These are phyloP conservation scores for Caenorhabditis sp. DNA, from an alignment of 2,888 invertebrate species.

Conservation along the genomic window DNA sequence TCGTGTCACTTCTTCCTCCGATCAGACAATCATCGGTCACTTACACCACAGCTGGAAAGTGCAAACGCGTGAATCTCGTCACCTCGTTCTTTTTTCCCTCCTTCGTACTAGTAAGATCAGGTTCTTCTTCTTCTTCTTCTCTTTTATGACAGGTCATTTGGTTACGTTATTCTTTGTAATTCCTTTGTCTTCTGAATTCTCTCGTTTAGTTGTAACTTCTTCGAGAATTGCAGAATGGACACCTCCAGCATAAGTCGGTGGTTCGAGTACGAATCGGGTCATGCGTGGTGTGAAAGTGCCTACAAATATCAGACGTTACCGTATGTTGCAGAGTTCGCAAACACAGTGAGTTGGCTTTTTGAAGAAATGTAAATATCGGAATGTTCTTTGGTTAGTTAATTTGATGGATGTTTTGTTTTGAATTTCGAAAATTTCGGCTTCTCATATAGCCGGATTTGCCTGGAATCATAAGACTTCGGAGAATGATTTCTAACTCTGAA, in stretches of 20 bases:
- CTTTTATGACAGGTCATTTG: constrained; percentile 30
- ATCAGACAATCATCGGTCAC: constrained; percentile 26
- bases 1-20: neutral
- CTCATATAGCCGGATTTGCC: neutral
- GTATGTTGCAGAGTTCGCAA: constrained; percentile 81
- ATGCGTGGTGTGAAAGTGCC: constrained; percentile 81
- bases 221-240: constrained; percentile 25
- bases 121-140: constrained; percentile 30
- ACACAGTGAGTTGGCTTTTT: constrained; percentile 70
- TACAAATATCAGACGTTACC: constrained; percentile 82
- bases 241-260: constrained; percentile 59
- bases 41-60: constrained; percentile 24
- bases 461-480: neutral
- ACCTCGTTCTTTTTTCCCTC: constrained; percentile 7
- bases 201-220: neutral
- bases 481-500: no score
- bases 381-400: constrained; percentile 1
- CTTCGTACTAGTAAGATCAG: constrained; percentile 36
- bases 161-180: constrained; percentile 21
- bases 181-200: constrained; percentile 1
- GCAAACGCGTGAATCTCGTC: constrained; percentile 43
- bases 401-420: neutral
- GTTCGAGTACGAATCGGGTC: constrained; percentile 81
- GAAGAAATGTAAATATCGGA: neutral
- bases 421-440: neutral